Evolutionary conservation across 1,140 invertebrate species (phyloP).

Genomic region (Pseudomyrmex sp.): DNA sequence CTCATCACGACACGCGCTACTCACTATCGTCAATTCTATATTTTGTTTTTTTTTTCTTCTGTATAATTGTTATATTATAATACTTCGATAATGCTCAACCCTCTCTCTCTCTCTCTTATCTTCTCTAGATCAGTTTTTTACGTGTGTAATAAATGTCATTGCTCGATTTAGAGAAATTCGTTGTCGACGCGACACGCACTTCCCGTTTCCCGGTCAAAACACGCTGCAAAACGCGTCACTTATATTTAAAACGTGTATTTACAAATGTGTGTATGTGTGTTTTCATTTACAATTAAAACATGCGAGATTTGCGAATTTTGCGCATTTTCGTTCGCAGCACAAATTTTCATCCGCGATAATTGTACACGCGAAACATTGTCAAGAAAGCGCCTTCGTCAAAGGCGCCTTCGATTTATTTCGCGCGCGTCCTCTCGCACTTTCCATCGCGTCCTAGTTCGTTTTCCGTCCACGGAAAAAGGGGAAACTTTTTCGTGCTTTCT

Average conservation of each 20-base stretch:
- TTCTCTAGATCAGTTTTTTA: constrained; percentile 64
- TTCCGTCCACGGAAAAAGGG: constrained; percentile 10
- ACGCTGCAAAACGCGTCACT: constrained; percentile 10
- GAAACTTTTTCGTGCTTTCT: constrained; percentile 6
- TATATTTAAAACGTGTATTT: constrained; percentile 60
- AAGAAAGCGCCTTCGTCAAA: neutral
- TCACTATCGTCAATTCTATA: constrained; percentile 78
- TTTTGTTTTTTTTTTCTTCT: constrained; percentile 67
- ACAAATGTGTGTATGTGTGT: constrained; percentile 44
- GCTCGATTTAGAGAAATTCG: constrained; percentile 55
- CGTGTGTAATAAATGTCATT: constrained; percentile 58
- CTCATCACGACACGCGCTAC: constrained; percentile 80
- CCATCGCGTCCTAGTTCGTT: neutral
- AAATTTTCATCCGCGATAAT: constrained; percentile 53
- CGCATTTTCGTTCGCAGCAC: constrained; percentile 15
- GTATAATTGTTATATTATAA: constrained; percentile 63
- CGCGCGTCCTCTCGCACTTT: neutral
- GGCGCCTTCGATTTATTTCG: constrained; percentile 6
- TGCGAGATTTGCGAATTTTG: constrained; percentile 41
- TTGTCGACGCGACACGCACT: constrained; percentile 21
- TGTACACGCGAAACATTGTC: constrained; percentile 46
- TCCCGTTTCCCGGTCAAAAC: constrained; percentile 5
- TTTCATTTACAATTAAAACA: constrained; percentile 38
- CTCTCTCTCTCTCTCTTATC: neutral
- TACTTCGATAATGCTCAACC: constrained; percentile 63